Evolutionary conservation across 2,113 vertebrate species (phyloP).

Genomic region (Chiloscyllium plagiosum): DNA sequence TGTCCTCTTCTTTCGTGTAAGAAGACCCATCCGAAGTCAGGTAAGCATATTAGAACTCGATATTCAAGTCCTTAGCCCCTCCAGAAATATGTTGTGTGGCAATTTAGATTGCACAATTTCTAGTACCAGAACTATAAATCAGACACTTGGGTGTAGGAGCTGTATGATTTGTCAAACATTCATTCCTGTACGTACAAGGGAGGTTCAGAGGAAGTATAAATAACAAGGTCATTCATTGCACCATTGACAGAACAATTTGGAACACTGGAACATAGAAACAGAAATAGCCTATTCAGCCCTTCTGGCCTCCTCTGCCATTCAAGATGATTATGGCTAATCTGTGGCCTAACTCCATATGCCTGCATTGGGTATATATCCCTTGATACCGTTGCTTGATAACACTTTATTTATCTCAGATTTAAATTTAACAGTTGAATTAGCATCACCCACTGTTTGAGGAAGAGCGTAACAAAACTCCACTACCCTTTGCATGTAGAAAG

Average conservation of each 20-base stretch:
- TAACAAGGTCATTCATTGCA: too few relatives aligned
- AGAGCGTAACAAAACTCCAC: too few relatives aligned
- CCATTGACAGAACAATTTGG: background rate
- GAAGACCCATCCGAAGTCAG: constrained; percentile 71
- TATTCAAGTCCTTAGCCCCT: background rate
- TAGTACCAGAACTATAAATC: background rate
- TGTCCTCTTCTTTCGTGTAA: constrained; percentile 91
- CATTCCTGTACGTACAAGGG: background rate
- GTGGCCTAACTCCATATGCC: too few relatives aligned
- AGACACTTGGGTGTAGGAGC: background rate
- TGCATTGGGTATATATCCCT: too few relatives aligned
- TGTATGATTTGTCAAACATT: background rate
- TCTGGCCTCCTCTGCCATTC: too few relatives aligned
- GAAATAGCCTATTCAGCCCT: too few relatives aligned
- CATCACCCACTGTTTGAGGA: too few relatives aligned
- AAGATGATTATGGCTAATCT: too few relatives aligned
- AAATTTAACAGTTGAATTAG: too few relatives aligned
- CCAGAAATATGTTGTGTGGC: background rate
- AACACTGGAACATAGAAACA: background rate
- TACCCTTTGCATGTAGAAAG: too few relatives aligned
- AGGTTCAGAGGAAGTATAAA: background rate
- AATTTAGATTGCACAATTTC: background rate
- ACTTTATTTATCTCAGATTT: too few relatives aligned
- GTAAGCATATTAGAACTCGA: constrained; percentile 57
- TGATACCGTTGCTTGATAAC: too few relatives aligned